Evolutionary conservation across 2,797 vertebrate genomes (phyloP).

Genomic region (Alosa sapidissima): DNA sequence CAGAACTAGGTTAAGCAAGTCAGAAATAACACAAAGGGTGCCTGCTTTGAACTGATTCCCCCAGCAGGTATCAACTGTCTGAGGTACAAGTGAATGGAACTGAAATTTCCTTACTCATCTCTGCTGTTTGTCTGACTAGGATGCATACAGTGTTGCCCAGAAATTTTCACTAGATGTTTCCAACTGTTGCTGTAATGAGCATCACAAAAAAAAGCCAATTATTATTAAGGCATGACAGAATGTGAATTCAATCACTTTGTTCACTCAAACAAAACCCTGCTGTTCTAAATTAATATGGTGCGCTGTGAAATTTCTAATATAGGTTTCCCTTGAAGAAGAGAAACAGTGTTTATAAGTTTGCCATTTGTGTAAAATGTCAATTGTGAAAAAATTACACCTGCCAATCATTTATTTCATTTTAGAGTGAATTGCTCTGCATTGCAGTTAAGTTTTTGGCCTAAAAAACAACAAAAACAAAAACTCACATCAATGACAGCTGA

Average conservation of each 20-base stretch:
- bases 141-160: neutral
- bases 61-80: slow-evolving; percentile 47
- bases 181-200: slow-evolving; percentile 5
- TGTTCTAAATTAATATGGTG: neutral
- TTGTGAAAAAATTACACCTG: neutral
- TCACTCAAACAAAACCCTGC: neutral
- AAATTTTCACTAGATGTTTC: slow-evolving; percentile 18
- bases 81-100: neutral
- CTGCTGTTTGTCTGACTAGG: neutral
- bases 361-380: neutral
- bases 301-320: neutral
- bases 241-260: neutral
- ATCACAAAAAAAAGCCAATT: neutral
- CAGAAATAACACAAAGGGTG: slow-evolving; percentile 73
- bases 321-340: neutral
- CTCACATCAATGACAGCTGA: neutral
- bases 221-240: neutral
- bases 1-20: slow-evolving; percentile 71
- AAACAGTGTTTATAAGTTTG: neutral
- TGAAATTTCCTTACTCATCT: slow-evolving; percentile 3
- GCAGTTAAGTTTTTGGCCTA: neutral
- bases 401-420: neutral
- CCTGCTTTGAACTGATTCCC: slow-evolving; percentile 64
- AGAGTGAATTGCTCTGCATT: neutral
- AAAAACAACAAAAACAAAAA: neutral